Evolutionary conservation across 1,140 invertebrate species (phyloP).

Genomic region (Drosophila nannoptera): DNA sequence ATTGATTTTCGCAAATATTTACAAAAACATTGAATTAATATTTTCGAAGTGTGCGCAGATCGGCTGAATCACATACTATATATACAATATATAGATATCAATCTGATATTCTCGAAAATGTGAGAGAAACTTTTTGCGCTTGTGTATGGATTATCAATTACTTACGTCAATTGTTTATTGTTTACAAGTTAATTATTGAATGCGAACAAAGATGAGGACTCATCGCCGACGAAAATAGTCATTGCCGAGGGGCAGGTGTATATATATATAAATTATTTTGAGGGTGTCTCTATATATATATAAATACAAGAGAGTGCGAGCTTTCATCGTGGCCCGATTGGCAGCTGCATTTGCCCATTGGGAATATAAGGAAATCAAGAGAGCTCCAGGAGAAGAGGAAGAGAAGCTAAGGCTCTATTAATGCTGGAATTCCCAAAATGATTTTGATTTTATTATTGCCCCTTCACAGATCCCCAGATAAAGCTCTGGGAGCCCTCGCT

Average conservation of each 20-base stretch:
- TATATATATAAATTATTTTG: neutral
- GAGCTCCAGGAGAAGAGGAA: too few species aligned
- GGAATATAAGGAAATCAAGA: too few species aligned
- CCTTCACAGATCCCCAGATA: too few species aligned
- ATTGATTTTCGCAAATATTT: conserved; percentile 72
- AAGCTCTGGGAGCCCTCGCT: too few species aligned
- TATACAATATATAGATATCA: conserved; percentile 7
- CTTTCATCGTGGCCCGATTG: too few species aligned
- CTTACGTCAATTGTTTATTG: conserved; percentile 29
- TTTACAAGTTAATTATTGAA: conserved; percentile 9
- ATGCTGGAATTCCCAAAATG: too few species aligned
- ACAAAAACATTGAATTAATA: conserved; percentile 57
- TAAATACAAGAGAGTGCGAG: too few species aligned
- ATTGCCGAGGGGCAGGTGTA: neutral
- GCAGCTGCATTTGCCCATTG: too few species aligned
- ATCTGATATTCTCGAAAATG: conserved; percentile 3
- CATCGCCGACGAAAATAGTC: neutral
- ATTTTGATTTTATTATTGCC: too few species aligned
- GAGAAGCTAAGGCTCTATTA: too few species aligned
- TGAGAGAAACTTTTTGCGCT: conserved; percentile 31
- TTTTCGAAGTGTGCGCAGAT: conserved; percentile 39
- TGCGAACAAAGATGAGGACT: neutral
- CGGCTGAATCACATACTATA: conserved; percentile 41
- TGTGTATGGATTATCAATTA: conserved; percentile 29
- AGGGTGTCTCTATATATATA: too few species aligned